Evolutionary conservation across 2,797 vertebrate species (phyloP).

Genomic region (Myioborus melanocephalus): DNA sequence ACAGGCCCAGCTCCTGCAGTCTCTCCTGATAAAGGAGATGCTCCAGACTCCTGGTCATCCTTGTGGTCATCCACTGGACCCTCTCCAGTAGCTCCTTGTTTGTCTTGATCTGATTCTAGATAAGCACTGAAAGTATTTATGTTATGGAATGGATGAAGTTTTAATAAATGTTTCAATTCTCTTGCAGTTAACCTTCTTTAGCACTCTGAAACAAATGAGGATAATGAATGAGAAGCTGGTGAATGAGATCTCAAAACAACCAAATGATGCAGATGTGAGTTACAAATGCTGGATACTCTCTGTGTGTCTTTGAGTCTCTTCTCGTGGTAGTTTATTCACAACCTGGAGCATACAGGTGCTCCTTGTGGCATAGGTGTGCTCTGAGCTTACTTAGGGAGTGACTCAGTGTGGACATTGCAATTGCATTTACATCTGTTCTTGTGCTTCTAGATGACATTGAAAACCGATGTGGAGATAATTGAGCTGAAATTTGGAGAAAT

Average conservation of each 20-base stretch:
- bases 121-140: not conserved
- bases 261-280: conserved; percentile 24
- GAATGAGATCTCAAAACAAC: conserved; percentile 43
- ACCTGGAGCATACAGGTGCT: not conserved
- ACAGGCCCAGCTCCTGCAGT: too few relatives aligned
- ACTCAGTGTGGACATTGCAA: not conserved
- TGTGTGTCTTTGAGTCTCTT: not conserved
- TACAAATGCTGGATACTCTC: not conserved
- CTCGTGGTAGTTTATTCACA: not conserved
- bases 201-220: conserved; percentile 67
- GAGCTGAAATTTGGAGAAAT: conserved; percentile 59
- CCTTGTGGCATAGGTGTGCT: not conserved
- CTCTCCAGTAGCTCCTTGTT: not conserved
- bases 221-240: conserved; percentile 56
- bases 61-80: not conserved
- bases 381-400: not conserved
- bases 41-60: not conserved
- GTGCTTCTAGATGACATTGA: conserved; percentile 15
- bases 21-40: not conserved
- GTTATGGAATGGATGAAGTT: not conserved
- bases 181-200: conserved; percentile 69
- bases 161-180: not conserved
- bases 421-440: not conserved
- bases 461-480: conserved; percentile 52
- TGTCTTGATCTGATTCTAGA: not conserved